Evolutionary conservation across 64 coral and sea anemone species (phyloP), one percentile per base, ranked within the genome.

Genomic region (Cladopsammia gracilis): DNA sequence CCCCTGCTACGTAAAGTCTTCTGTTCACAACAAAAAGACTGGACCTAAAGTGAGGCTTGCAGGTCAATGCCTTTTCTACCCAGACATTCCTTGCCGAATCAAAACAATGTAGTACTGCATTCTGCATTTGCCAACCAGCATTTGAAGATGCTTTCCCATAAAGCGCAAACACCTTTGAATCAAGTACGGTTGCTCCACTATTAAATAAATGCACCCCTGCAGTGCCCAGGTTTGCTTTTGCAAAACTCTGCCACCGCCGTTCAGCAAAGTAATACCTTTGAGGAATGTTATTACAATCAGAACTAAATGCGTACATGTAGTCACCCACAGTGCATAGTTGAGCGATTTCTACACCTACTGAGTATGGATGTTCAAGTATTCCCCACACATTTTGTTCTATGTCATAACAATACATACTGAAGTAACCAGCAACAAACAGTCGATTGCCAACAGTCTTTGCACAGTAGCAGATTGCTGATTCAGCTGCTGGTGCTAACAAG

Each of bases 121-220:
- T 72, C 11, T 45, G 25, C 70, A 45, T 13, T 44, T 15, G 9
- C 70, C 25, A 25, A 77, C 49, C 1, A 3, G 48, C n/a, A 19
- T 77, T 56, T 54, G 18, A 14, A 6, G 83, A 75, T 9, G 56
- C 49, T 57, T 77, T 79, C 73, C 71, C 90, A 62, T 92, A 88
- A 70, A 59, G 87, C 49, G 12, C 64, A 75, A 18, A 54, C 49
- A 77, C 20, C 9, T 77, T 77, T 23, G 75, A 77, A 54, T 77
- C 6, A 5, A 77, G 6, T 54, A 14, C 75, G 7, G 50, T 16
- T 25, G 48, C 23, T 12, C 75, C 75, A 20, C 75, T 77, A 54
- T 54, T 3, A 50, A 18, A 53, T n/a, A 0, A 6, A 53, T 10
- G n/a, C 1, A 10, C 23, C 20, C 46, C 19, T 15, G 2, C 22